Percentiles rank a stretch among this genome's conserved stretches.
These are phyloP conservation scores for Drosophila subquinaria DNA, from an alignment of 2,888 invertebrate species.

Conservation along the genomic window DNA sequence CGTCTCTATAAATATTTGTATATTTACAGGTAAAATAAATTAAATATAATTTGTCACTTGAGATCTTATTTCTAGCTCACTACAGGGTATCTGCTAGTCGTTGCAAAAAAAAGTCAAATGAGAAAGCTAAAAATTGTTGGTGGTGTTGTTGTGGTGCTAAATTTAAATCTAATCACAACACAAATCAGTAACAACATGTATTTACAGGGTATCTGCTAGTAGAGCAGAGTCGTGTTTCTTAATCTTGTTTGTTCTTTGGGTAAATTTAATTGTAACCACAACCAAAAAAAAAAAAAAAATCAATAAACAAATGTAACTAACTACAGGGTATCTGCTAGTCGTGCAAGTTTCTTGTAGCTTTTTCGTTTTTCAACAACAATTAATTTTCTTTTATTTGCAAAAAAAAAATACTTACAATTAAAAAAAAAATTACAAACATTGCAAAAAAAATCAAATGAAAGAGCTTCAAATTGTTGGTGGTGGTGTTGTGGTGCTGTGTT, in stretches of 20 bases:
- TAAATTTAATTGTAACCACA: too few relatives aligned
- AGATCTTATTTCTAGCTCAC: too few relatives aligned
- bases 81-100: neutral
- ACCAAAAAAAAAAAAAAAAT: too few relatives aligned
- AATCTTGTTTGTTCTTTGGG: constrained; percentile 2
- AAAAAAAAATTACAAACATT: neutral
- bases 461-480: neutral
- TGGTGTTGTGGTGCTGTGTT: neutral
- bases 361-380: neutral
- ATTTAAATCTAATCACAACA: too few relatives aligned
- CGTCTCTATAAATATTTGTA: too few relatives aligned
- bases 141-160: neutral
- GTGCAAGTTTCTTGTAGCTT: too few relatives aligned
- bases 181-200: too few relatives aligned
- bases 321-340: neutral
- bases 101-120: neutral
- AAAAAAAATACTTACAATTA: constrained; percentile 8
- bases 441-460: neutral
- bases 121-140: neutral
- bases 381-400: constrained; percentile 26
- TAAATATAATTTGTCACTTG: neutral
- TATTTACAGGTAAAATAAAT: neutral
- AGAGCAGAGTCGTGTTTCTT: neutral
- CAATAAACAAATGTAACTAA: too few relatives aligned
- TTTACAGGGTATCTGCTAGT: neutral